phyloP scores from a whole-genome alignment of 2,113 vertebrate genomes.

The Tachycineta bicolor region DNA sequence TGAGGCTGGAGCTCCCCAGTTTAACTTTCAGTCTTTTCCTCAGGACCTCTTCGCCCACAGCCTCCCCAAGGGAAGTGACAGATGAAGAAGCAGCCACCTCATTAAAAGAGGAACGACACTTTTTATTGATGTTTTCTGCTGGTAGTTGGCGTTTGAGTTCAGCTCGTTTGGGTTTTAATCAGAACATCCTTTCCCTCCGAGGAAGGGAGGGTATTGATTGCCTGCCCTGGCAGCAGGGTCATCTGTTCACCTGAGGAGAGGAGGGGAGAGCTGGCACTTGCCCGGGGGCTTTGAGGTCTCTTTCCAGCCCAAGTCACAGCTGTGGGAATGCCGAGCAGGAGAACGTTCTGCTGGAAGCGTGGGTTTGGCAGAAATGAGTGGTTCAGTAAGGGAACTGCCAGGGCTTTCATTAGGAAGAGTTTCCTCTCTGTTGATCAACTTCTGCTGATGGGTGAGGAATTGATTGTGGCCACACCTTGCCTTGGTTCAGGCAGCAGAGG shows the following conservation, averaged over 20 bases:
- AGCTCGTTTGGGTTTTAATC: slow-evolving; percentile 50
- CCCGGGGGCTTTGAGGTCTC: neutral
- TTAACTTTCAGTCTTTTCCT: neutral
- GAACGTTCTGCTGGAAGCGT: neutral
- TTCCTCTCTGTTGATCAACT: neutral
- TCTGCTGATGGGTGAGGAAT: neutral
- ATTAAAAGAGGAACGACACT: neutral
- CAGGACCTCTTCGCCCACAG: neutral
- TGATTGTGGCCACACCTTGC: neutral
- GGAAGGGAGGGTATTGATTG: neutral
- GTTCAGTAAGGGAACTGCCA: neutral
- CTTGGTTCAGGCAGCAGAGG: neutral
- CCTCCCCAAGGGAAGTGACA: neutral
- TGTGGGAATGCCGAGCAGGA: neutral
- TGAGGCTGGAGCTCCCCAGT: neutral
- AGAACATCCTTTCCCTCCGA: neutral
- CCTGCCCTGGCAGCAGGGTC: neutral
- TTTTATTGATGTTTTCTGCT: slow-evolving; percentile 25
- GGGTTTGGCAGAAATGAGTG: neutral
- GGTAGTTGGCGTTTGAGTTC: neutral
- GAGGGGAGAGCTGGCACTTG: neutral
- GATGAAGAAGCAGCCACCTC: neutral
- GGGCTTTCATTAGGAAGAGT: neutral
- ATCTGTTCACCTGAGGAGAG: neutral
- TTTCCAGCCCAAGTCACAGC: neutral